phyloP scores from a whole-genome alignment of 2,113 vertebrate genomes.

The Ochotona curzoniae region DNA sequence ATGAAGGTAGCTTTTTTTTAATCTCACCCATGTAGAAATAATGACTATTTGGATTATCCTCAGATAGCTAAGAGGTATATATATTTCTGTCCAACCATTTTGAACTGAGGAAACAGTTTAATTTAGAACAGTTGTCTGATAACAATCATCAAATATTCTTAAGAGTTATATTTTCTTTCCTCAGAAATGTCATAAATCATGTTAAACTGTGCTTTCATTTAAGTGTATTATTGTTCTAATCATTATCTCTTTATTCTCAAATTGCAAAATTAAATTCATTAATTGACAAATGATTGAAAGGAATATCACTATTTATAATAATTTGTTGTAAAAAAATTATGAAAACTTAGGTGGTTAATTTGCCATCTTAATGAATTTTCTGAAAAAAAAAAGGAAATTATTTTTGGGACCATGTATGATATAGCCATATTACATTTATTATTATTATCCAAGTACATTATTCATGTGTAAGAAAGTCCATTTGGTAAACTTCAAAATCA shows the following conservation, averaged over 20 bases:
- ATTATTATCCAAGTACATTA: neutral
- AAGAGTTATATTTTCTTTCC: neutral
- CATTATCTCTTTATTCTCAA: slow-evolving; percentile 32
- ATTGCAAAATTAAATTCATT: neutral
- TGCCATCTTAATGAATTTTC: neutral
- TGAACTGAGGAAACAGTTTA: neutral
- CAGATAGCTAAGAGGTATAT: neutral
- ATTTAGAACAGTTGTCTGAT: neutral
- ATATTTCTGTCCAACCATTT: slow-evolving; percentile 4
- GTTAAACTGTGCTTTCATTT: neutral
- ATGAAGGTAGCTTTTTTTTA: neutral
- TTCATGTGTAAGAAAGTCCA: neutral
- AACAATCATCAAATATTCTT: neutral
- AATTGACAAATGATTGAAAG: slow-evolving; percentile 10
- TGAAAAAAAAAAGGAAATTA: neutral
- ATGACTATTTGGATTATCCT: neutral
- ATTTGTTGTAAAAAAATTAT: neutral
- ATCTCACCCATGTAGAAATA: neutral
- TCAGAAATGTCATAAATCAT: neutral
- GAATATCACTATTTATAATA: neutral
- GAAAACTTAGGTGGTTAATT: neutral
- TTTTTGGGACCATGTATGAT: neutral
- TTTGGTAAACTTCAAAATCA: slow-evolving; percentile 20
- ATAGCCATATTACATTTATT: neutral
- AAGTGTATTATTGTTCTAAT: neutral